These are phyloP conservation scores for Pseudomugil tenellus DNA, from an alignment of 2,797 vertebrate species.

Conservation along the genomic window DNA sequence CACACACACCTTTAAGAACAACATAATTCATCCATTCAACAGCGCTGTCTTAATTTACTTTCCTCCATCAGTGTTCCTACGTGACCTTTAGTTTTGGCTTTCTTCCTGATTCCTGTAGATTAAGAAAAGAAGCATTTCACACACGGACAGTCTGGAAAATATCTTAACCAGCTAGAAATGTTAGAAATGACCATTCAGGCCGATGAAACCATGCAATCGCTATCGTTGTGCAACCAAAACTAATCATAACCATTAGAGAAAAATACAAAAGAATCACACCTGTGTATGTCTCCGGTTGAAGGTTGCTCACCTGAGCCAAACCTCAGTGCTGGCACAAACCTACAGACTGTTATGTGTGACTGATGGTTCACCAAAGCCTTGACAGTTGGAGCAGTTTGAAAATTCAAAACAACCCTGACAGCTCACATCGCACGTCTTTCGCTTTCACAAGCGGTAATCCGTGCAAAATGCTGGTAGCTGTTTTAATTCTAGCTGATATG, in stretches of 20 bases:
- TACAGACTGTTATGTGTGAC: constrained; percentile 40
- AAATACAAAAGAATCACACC: constrained; percentile 38
- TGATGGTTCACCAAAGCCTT: constrained; percentile 33
- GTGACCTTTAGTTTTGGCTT: neutral
- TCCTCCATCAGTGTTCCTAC: neutral
- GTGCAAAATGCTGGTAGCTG: neutral
- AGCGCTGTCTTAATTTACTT: neutral
- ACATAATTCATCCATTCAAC: neutral
- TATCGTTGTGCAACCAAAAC: constrained; percentile 25
- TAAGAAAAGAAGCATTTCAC: neutral
- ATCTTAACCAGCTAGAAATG: constrained; percentile 19
- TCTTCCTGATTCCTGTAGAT: neutral
- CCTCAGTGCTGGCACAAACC: constrained; percentile 43
- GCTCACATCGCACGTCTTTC: constrained; percentile 28
- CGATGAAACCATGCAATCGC: constrained; percentile 8
- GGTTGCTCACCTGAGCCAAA: constrained; percentile 53
- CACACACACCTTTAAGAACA: neutral
- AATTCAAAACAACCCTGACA: constrained; percentile 51
- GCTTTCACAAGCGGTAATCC: neutral
- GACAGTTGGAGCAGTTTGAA: constrained; percentile 39
- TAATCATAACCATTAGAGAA: constrained; percentile 43
- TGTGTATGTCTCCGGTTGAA: constrained; percentile 27
- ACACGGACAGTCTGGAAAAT: constrained; percentile 13
- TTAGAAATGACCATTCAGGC: constrained; percentile 25
- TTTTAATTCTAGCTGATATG: neutral